These are phyloP conservation scores for Catocala fraxini DNA, from an alignment of 2,888 invertebrate genomes.

Conservation along the genomic window DNA sequence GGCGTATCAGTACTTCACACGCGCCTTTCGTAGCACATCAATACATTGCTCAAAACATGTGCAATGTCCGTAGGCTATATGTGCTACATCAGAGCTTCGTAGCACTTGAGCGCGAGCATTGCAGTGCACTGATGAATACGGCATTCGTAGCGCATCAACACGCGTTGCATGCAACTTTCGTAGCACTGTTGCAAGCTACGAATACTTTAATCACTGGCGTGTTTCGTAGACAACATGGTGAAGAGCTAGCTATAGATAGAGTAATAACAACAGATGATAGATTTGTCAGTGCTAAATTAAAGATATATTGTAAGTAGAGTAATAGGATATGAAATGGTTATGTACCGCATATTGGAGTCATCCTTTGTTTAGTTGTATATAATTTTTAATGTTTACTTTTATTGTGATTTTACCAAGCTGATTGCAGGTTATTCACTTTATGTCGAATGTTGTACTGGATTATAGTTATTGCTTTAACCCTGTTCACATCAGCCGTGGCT, in stretches of 20 bases:
- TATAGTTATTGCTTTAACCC: slow-evolving; percentile 25
- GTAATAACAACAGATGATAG: slow-evolving; percentile 21
- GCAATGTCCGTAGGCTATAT: too few species aligned
- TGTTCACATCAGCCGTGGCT: slow-evolving; percentile 22
- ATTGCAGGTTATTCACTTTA: slow-evolving; percentile 43
- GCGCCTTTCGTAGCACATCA: too few species aligned
- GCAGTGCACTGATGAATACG: too few species aligned
- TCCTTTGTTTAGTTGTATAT: slow-evolving; percentile 63
- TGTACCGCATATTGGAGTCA: slow-evolving; percentile 57
- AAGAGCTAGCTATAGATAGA: slow-evolving; percentile 23
- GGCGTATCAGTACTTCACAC: too few species aligned
- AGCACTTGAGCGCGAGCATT: too few species aligned
- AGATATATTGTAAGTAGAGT: slow-evolving; percentile 62
- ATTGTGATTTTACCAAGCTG: slow-evolving; percentile 56
- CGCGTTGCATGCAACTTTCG: background rate
- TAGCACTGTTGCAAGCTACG: background rate
- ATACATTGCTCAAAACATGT: too few species aligned
- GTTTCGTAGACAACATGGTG: slow-evolving; percentile 5
- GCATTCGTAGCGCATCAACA: slow-evolving; percentile 5
- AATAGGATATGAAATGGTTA: slow-evolving; percentile 63
- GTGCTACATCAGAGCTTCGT: too few species aligned
- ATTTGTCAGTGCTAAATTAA: slow-evolving; percentile 49
- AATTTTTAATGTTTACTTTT: slow-evolving; percentile 58
- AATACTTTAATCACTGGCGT: slow-evolving; percentile 1
- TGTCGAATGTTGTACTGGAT: slow-evolving; percentile 30